Evolutionary conservation across 30 jellyfish, hydroid and myxozoan genomes (phyloP).

Genomic region (Hydra vulgaris): DNA sequence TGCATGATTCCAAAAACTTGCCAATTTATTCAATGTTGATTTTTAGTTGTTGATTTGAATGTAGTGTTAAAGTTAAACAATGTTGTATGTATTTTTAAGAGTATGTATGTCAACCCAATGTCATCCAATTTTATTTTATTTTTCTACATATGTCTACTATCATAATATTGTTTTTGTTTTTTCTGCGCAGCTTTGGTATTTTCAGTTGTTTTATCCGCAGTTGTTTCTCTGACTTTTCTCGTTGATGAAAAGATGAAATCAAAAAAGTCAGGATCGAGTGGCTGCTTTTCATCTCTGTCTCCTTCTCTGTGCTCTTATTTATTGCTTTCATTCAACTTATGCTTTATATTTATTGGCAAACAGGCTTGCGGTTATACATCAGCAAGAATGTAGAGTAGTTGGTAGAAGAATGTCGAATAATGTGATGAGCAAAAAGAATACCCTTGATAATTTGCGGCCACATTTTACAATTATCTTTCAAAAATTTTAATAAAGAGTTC

Average conservation of each 20-base stretch:
- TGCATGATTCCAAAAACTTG: too few relatives aligned
- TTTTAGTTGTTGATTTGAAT: too few relatives aligned
- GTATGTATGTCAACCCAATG: too few relatives aligned
- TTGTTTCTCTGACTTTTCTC: background rate
- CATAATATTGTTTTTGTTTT: too few relatives aligned
- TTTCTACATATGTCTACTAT: too few relatives aligned
- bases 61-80: too few relatives aligned
- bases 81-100: too few relatives aligned
- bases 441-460: slow-evolving; percentile 27
- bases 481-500: slow-evolving; percentile 4
- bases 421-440: slow-evolving; percentile 20
- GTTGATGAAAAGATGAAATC: background rate
- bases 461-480: slow-evolving; percentile 9
- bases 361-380: slow-evolving; percentile 24
- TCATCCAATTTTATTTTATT: too few relatives aligned
- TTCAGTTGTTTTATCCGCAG: background rate
- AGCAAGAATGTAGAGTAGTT: slow-evolving; percentile 11
- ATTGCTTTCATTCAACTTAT: background rate
- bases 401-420: slow-evolving; percentile 18
- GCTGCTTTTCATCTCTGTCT: background rate
- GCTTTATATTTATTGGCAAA: slow-evolving; percentile 28
- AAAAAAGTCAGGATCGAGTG: background rate
- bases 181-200: background rate
- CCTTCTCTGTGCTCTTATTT: background rate
- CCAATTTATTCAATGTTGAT: too few relatives aligned